Evolutionary conservation across 1,140 invertebrate genomes (phyloP), one percentile per base, ranked within the genome.

Genomic region (Ptiloglossa arizonensis): DNA sequence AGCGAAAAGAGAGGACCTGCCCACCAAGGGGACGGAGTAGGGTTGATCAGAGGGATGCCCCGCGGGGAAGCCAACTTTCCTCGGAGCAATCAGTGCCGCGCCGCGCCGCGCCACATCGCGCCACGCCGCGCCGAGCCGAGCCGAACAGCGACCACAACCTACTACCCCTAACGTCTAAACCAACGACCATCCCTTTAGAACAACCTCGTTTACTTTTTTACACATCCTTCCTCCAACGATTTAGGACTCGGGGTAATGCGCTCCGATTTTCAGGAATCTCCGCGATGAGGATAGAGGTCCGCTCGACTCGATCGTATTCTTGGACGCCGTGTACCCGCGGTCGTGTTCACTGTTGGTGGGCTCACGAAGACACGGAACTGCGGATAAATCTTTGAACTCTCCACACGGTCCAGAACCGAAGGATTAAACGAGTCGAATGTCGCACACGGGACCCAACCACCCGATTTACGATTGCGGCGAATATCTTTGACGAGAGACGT

Each of bases 21-120:
- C n/a, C n/a, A n/a, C n/a, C n/a, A 5, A 22, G 2, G 13, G 5
- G 11, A 22, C 22, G 35, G 22, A 4, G 41, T 32, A 6, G 41
- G 22, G 74, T 9, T 71, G 75, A 78, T 78, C 67, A 71, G 57
- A 52, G 27, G 32, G 9, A 57, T 35, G 35, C n/a, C 75, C 59
- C 4, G 59, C 35, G 66, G 74, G 38, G 50, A 63, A 38, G 35
- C n/a, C 17, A 48, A 71, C 38, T 63, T 78, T 72, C 32, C 59
- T 72, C 59, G 59, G n/a, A 57, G 68, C 59, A 72, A 78, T 72
- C 68, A 72, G 68, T 78, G 68, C 48, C 57, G n/a, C n/a, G n/a
- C 48, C 15, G 44, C n/a, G 44, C 44, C 35, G 41, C 56, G 19
- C n/a, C n/a, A n/a, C n/a, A n/a, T n/a, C 57, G n/a, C n/a, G n/a